Evolutionary conservation across 2,888 invertebrate species (phyloP).

Genomic region (Mesorhabditis belari): DNA sequence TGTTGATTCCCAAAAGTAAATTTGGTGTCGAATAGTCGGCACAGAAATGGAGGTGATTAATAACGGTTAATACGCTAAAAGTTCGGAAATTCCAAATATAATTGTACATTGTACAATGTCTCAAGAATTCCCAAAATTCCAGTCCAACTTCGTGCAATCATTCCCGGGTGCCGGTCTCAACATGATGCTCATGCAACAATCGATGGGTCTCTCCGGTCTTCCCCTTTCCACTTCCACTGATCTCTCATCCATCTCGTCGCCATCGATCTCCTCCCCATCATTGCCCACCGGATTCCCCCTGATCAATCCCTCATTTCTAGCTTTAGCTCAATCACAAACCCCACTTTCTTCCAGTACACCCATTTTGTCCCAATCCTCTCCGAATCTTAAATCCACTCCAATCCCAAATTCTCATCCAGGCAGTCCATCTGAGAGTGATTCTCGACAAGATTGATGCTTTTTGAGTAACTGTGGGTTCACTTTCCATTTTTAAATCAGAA

Average conservation of each 20-base stretch:
- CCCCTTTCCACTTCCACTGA: background rate
- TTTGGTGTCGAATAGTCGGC: too few relatives aligned
- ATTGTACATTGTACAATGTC: too few relatives aligned
- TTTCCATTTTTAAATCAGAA: too few relatives aligned
- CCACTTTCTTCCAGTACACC: too few relatives aligned
- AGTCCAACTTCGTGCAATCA: background rate
- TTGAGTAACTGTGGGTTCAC: too few relatives aligned
- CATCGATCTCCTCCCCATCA: background rate
- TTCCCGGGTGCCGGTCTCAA: background rate
- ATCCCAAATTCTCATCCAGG: background rate
- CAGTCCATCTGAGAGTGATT: background rate
- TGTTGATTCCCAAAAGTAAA: too few relatives aligned
- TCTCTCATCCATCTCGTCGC: background rate
- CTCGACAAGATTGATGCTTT: too few relatives aligned
- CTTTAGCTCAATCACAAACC: background rate
- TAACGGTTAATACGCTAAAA: too few relatives aligned
- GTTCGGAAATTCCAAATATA: too few relatives aligned
- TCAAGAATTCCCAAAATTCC: background rate
- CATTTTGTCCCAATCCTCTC: background rate
- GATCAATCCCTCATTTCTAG: background rate
- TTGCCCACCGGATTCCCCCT: background rate
- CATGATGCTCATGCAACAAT: background rate
- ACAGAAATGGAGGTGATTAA: too few relatives aligned
- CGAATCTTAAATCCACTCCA: background rate
- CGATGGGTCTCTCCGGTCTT: background rate